A percentile compares a stretch with the other conserved stretches of the same genome.
Evolutionary conservation across 2,113 vertebrate genomes (phyloP).

Genomic region (Panthera uncia): DNA sequence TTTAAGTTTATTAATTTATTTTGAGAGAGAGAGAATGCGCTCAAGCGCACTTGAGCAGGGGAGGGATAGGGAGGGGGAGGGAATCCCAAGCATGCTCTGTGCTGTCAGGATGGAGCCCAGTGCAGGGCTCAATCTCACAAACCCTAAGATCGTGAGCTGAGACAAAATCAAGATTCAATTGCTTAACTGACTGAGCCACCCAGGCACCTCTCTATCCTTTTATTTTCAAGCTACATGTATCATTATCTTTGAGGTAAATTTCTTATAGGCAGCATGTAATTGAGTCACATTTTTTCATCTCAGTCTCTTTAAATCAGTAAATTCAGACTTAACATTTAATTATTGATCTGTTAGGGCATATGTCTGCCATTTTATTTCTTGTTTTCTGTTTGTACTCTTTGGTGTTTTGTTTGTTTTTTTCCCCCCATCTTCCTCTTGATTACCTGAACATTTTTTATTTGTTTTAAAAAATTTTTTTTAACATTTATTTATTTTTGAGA

Average conservation of each 20-base stretch:
- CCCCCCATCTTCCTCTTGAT: not conserved
- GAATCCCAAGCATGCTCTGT: too few relatives aligned
- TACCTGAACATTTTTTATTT: not conserved
- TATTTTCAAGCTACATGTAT: not conserved
- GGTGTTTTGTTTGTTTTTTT: not conserved
- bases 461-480: too few relatives aligned
- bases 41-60: too few relatives aligned
- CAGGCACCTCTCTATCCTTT: not conserved
- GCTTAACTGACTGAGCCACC: too few relatives aligned
- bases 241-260: not conserved
- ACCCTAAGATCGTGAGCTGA: too few relatives aligned
- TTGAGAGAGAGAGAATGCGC: too few relatives aligned
- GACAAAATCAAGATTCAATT: too few relatives aligned
- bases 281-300: not conserved
- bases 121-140: too few relatives aligned
- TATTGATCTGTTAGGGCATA: not conserved
- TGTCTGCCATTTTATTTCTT: not conserved
- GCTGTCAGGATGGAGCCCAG: too few relatives aligned
- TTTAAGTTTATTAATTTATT: not conserved
- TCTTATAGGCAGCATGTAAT: not conserved
- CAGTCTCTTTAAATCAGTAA: not conserved
- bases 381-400: not conserved
- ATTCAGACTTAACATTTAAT: constrained; percentile 17
- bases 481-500: too few relatives aligned
- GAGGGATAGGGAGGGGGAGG: too few relatives aligned